Evolutionary conservation across 2,888 invertebrate genomes (phyloP).

Genomic region (Tolmerus cingulatus): DNA sequence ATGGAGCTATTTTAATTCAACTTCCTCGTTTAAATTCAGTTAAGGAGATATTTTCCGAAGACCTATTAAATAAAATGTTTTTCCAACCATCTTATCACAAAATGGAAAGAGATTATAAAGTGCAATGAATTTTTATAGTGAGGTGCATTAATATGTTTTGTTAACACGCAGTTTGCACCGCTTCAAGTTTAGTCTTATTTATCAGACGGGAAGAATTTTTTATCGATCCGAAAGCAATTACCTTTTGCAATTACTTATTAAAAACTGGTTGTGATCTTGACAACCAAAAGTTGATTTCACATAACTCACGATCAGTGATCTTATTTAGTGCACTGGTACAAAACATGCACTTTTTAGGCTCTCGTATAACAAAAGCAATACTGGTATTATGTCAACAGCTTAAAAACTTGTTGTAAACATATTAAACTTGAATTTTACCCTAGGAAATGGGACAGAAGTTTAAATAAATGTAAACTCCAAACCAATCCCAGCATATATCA

Average conservation of each 20-base stretch:
- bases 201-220: neutral
- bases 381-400: neutral
- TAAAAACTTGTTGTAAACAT: neutral
- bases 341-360: no score
- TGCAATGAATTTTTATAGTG: neutral
- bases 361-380: neutral
- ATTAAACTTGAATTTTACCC: no score
- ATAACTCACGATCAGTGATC: neutral
- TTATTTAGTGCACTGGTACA: neutral
- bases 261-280: neutral
- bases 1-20: neutral
- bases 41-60: neutral
- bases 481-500: no score
- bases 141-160: neutral
- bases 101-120: neutral
- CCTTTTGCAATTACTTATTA: neutral
- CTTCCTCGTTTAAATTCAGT: neutral
- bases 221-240: neutral
- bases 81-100: neutral
- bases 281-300: neutral
- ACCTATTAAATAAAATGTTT: neutral
- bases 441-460: no score
- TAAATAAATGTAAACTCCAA: no score
- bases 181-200: neutral
- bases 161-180: neutral